Percentiles rank a stretch among this genome's conserved stretches.
These are phyloP conservation scores for Drosophila pullipes DNA, from an alignment of 2,888 invertebrate genomes.

Conservation along the genomic window DNA sequence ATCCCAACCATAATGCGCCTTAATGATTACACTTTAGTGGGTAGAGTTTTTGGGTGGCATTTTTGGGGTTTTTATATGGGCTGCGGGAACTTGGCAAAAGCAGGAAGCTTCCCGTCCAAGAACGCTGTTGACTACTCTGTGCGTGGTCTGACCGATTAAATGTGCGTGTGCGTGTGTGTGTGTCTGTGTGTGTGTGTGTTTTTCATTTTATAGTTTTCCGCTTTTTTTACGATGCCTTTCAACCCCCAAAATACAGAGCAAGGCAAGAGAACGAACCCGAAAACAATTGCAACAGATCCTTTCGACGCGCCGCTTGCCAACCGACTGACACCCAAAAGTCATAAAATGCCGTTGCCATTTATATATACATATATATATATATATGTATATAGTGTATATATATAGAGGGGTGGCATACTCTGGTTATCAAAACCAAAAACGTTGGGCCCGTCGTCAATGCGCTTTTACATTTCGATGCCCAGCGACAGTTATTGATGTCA, in stretches of 20 bases:
- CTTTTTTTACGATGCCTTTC: constrained; percentile 74
- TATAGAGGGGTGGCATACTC: constrained; percentile 55
- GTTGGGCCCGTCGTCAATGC: constrained; percentile 48
- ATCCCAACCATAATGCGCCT: constrained; percentile 54
- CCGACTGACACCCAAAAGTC: constrained; percentile 70
- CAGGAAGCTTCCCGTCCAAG: constrained; percentile 62
- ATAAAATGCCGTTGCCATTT: constrained; percentile 78
- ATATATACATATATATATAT: constrained; percentile 35
- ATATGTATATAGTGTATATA: constrained; percentile 21
- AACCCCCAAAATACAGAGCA: constrained; percentile 54
- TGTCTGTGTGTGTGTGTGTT: constrained; percentile 44
- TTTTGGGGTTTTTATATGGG: constrained; percentile 64
- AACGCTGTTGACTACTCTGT: constrained; percentile 60
- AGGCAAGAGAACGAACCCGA: constrained; percentile 40
- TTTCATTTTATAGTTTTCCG: constrained; percentile 81
- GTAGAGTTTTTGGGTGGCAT: constrained; percentile 49
- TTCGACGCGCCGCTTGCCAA: constrained; percentile 43
- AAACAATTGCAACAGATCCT: constrained; percentile 79
- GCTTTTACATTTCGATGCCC: constrained; percentile 57
- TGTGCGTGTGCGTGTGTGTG: constrained; percentile 39
- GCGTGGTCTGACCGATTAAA: constrained; percentile 66
- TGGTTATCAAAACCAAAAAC: constrained; percentile 68
- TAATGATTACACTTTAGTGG: constrained; percentile 46
- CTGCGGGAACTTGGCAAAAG: constrained; percentile 28
- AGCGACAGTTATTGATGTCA: constrained; percentile 81